Conservation (phyloP, 2,888 invertebrate species). For the Matsumyia berberina region DNA sequence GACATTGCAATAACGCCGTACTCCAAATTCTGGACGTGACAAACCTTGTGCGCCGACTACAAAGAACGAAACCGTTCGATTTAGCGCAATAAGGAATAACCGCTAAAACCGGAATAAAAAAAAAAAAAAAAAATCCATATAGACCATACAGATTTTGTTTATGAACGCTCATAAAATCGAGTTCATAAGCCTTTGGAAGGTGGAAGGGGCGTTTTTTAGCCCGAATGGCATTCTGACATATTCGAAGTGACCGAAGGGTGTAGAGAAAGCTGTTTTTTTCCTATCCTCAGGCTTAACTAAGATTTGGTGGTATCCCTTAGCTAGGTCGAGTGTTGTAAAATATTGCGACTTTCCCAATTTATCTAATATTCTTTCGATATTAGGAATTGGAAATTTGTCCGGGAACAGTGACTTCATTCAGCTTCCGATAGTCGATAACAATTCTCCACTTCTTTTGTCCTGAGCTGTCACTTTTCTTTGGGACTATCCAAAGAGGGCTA, state of each 20-base stretch:
- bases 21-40: too few species aligned
- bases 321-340: constrained; percentile 1
- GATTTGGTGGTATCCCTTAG: constrained; percentile 1
- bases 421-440: not conserved
- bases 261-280: not conserved
- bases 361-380: not conserved
- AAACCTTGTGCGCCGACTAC: too few species aligned
- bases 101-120: too few species aligned
- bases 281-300: not conserved
- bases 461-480: constrained; percentile 4
- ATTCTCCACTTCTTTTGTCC: constrained; percentile 1
- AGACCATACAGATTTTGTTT: constrained; percentile 1
- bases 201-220: constrained; percentile 4
- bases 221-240: not conserved
- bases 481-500: constrained; percentile 4
- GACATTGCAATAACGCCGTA: too few species aligned
- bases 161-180: not conserved
- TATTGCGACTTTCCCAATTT: not conserved
- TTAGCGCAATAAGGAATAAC: too few species aligned
- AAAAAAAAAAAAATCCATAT: too few species aligned
- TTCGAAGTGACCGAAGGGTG: not conserved
- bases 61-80: too few species aligned
- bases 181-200: constrained; percentile 7
- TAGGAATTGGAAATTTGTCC: not conserved
- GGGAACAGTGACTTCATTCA: not conserved